These are phyloP conservation scores for Meganola albula DNA, from an alignment of 2,888 invertebrate species.

Conservation along the genomic window DNA sequence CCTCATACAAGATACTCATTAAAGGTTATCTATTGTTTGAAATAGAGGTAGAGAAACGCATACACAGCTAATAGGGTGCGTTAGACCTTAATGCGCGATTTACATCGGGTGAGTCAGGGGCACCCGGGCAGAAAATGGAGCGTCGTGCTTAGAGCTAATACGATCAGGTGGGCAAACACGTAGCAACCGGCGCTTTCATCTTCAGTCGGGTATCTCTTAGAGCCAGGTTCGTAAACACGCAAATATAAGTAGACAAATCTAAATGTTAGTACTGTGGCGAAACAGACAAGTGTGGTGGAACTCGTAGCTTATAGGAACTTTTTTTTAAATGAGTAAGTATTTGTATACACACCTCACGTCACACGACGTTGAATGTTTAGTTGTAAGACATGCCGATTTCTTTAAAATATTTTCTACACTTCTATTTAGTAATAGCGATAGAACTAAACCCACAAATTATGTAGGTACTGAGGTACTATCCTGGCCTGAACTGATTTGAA, in stretches of 20 bases:
- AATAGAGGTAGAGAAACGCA: conserved; percentile 44
- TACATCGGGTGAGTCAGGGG: conserved; percentile 63
- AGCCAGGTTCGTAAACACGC: conserved; percentile 35
- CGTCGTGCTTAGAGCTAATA: conserved; percentile 69
- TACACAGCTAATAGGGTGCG: conserved; percentile 59
- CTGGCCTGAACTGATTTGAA: too few species aligned
- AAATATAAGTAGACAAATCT: conserved; percentile 24
- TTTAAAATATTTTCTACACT: too few species aligned
- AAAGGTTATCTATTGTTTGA: conserved; percentile 35
- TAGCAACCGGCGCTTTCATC: conserved; percentile 69
- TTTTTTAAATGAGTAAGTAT: too few species aligned
- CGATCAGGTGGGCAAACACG: conserved; percentile 74
- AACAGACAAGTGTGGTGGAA: conserved; percentile 11
- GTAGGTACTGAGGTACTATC: too few species aligned
- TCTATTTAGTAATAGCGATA: too few species aligned
- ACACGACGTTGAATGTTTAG: too few species aligned
- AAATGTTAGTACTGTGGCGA: conserved; percentile 19
- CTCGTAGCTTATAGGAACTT: too few species aligned
- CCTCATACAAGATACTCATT: conserved; percentile 13
- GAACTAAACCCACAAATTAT: too few species aligned
- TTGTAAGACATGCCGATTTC: too few species aligned
- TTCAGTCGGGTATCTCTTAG: conserved; percentile 62
- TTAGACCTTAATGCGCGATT: conserved; percentile 57
- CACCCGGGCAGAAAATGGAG: conserved; percentile 69
- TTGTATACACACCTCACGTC: neutral